Base-by-base conservation (phyloP, 2,797 vertebrate genomes). In the Thalassophryne amazonica region DNA sequence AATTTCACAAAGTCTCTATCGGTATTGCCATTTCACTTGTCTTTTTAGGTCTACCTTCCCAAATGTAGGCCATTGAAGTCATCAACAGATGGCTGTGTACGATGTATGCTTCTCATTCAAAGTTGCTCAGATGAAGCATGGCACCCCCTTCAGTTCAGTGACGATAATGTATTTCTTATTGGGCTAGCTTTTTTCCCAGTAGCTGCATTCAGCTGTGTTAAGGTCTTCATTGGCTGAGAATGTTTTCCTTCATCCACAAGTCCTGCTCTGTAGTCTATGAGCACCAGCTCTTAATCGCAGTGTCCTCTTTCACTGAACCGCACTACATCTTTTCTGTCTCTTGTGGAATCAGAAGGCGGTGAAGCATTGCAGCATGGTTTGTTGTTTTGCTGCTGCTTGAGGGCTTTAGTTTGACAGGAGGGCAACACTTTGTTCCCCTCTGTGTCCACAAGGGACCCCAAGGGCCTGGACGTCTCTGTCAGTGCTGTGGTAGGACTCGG, bases 401-500 rank as follows among this genome's bases (percentile, higher is more conserved):
- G 75, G 76, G 82, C 73, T 86, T 85, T 80, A 69, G 71, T 85
- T 79, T 86, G 86, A 89, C 84, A 84, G 76, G 78, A 81, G 84
- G 82, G 69, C 78, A 76, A 82, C 69, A 82, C 83, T 88, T 79
- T 81, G 77, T 89, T 87, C 84, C 84, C 84, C 77, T 76, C 77
- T 65, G 74, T 79, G 83, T 88, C 83, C 77, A 81, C 63, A 80
- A 48, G 71, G 73, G 81, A 77, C 65, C 86, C 75, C 69, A 25
- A 8, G 73, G 60, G 80, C 73, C 78, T 74, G 84, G 83, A 88
- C 35, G 83, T 87, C 84, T 89, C 84, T 88, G 86, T 90, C 88
- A 87, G 68, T 60, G 39, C 83, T 76, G 69, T 85, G 84, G 85
- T 80, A 85, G 79, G 67, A 72, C 76, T 60, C 37, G 70, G 77